These are phyloP conservation scores for Lamprologus tigripictilis DNA, from an alignment of 2,113 vertebrate genomes.

Conservation along the genomic window DNA sequence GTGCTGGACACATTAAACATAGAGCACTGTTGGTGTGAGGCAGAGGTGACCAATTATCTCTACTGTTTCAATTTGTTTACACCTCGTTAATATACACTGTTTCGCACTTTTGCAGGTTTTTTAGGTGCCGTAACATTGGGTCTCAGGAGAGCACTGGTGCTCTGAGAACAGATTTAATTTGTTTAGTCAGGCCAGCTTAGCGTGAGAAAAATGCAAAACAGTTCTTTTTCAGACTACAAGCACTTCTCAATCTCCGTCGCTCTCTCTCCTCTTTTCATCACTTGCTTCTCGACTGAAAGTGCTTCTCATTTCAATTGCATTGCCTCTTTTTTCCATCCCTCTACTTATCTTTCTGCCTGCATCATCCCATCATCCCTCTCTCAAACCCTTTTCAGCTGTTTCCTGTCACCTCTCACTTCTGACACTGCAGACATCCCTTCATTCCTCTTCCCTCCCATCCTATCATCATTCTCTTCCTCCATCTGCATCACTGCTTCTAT, in stretches of 20 bases:
- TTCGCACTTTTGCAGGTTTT: background rate
- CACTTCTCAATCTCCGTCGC: background rate
- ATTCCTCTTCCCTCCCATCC: background rate
- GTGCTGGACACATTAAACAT: background rate
- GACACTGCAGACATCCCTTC: background rate
- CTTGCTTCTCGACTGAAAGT: background rate
- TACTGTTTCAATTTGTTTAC: background rate
- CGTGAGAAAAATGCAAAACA: slow-evolving; percentile 18
- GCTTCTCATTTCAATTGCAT: slow-evolving; percentile 1
- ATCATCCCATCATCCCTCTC: background rate
- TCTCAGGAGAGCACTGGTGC: background rate
- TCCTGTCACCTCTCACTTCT: background rate
- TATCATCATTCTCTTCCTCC: background rate
- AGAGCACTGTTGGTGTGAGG: background rate
- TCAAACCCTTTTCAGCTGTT: background rate
- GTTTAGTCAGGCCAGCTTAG: background rate
- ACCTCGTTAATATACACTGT: background rate
- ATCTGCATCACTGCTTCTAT: background rate
- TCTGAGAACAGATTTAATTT: slow-evolving; percentile 24
- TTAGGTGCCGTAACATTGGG: background rate
- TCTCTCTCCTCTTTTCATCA: background rate
- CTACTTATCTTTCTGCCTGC: background rate
- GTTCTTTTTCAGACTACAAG: background rate
- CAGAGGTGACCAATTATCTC: background rate
- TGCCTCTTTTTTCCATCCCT: background rate